A percentile compares a stretch with the other conserved stretches of the same genome.
phyloP scores from a whole-genome alignment of 2,888 invertebrate species.

The Cyrtodaria siliqua region DNA sequence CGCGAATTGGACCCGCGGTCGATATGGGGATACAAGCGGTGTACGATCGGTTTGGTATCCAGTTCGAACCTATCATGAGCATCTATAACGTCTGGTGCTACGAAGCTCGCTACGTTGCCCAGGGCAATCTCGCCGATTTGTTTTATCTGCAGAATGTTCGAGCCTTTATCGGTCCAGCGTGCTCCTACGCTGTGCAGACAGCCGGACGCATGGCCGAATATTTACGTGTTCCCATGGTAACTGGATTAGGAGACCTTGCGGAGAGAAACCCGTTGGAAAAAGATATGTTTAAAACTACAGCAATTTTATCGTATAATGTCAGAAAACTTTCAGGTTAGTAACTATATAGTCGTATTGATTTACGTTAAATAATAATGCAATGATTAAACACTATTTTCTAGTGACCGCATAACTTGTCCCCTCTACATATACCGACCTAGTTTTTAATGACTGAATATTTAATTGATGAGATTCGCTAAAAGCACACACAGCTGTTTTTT shows the following conservation, averaged over 20 bases:
- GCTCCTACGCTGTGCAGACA: conserved; percentile 54
- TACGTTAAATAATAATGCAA: too few species aligned
- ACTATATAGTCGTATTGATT: too few species aligned
- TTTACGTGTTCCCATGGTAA: conserved; percentile 54
- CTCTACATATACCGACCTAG: too few species aligned
- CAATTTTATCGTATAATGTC: conserved; percentile 56
- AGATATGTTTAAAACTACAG: conserved; percentile 57
- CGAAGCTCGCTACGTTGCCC: conserved; percentile 33
- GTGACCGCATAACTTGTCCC: too few species aligned
- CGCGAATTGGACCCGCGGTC: conserved; percentile 49
- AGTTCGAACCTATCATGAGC: conserved; percentile 29
- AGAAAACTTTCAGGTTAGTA: conserved; percentile 57
- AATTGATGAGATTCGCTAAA: too few species aligned
- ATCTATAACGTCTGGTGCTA: conserved; percentile 56
- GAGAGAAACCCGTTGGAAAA: conserved; percentile 32
- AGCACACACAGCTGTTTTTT: too few species aligned
- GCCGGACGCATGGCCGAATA: conserved; percentile 56
- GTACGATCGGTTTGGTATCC: conserved; percentile 32
- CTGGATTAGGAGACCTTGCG: conserved; percentile 55
- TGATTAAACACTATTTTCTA: too few species aligned
- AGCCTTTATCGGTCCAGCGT: conserved; percentile 58
- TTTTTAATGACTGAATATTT: too few species aligned
- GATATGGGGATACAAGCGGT: conserved; percentile 55
- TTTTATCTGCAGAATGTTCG: conserved; percentile 46
- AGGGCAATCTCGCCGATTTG: conserved; percentile 43